Evolutionary conservation across 2,113 vertebrate genomes (phyloP), one percentile per base, ranked within the genome.

Genomic region (Damaliscus lunatus): DNA sequence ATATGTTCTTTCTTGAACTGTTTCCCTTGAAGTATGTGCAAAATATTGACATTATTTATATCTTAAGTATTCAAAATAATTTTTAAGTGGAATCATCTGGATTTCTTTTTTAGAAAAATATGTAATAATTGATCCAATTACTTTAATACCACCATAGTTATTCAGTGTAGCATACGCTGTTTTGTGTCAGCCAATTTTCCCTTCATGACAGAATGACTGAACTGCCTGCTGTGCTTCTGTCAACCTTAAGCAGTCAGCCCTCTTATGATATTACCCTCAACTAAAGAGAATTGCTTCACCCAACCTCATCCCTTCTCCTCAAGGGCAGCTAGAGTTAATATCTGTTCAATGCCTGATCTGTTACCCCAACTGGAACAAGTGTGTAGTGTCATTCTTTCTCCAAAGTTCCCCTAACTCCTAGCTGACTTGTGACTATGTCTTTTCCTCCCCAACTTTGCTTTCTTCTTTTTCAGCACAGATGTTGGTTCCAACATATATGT

Each of bases 351-450:
- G 17, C 19, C 19, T 25, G 7, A 50, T 48, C 14, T 13, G 4
- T 15, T 40, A 12, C 17, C 15, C 2, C 31, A 53, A 2, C 29
- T 62, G 48, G 5, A 6, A 53, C 4, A 50, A 53, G 8, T 12
- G 25, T 14, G 0, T 14, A 53, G 43, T 2, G 23, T 43, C 21
- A 5, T 52, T 25, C 2, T 10, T 82, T 1, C 27, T 17, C 52
- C 21, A 27, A 4, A 25, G 57, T 13, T 6, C 3, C 3, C 21
- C 64, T 59, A 74, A 13, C 15, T 60, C 3, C 5, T 64, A 10
- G 27, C 27, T 88, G 21, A 88, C 2, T 59, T 67, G 7, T 87
- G 55, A 59, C 25, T 53, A 29, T 43, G 25, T n/a, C 21, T 90
- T 8, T 62, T 90, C 40, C n/a, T 23, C 2, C 16, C 3, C 19